Evolutionary conservation across 2,113 vertebrate species (phyloP).

Genomic region (Oryzias celebensis): DNA sequence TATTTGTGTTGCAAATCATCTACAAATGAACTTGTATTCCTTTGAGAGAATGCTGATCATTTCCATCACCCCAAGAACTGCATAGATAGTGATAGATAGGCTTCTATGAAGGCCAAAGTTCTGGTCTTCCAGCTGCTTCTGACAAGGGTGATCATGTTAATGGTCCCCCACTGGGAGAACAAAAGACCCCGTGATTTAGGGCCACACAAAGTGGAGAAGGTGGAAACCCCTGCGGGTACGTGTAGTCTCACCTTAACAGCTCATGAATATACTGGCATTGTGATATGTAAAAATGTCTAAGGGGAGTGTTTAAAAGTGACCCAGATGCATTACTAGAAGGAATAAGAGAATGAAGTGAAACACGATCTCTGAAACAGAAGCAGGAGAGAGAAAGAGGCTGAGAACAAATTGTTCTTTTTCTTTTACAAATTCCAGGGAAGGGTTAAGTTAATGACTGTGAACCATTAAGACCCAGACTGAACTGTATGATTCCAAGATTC

Average conservation of each 20-base stretch:
- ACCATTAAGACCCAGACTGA: too few species aligned
- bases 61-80: slow-evolving; percentile 8
- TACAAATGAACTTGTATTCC: background rate
- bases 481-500: too few species aligned
- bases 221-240: slow-evolving; percentile 22
- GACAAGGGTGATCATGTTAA: slow-evolving; percentile 45
- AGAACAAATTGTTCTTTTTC: too few species aligned
- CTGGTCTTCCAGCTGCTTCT: slow-evolving; percentile 25
- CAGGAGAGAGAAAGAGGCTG: too few species aligned
- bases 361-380: background rate
- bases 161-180: slow-evolving; percentile 40
- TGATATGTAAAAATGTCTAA: background rate
- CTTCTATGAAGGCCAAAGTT: slow-evolving; percentile 13
- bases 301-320: slow-evolving; percentile 1
- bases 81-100: slow-evolving; percentile 29
- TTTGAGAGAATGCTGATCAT: background rate
- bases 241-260: slow-evolving; percentile 26
- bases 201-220: slow-evolving; percentile 12
- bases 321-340: slow-evolving; percentile 1
- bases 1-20: background rate
- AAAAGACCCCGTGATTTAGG: slow-evolving; percentile 38
- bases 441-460: too few species aligned
- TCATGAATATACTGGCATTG: background rate
- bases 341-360: background rate
- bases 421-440: too few species aligned